Evolutionary conservation across 2,113 vertebrate species (phyloP), one percentile per base, ranked within the genome.

Genomic region (Ctenodactylus gundi): DNA sequence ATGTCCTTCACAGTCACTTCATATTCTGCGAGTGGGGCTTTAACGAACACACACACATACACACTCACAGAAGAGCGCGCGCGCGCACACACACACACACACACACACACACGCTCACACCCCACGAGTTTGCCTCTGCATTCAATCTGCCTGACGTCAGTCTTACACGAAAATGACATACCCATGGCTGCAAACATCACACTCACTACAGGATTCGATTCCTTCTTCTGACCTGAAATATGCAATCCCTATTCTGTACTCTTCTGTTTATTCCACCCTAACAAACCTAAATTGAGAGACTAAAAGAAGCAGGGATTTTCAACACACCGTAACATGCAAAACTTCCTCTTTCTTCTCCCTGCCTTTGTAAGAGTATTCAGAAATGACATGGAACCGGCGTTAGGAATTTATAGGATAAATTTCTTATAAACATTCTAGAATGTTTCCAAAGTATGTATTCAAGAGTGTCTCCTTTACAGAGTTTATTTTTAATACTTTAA

Each of bases 1-100:
- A 98, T 88, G 96, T 95, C 96, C 97, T 94, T 65, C 21, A 64
- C 73, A 88, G 95, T 98, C 95, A 94, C 92, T 98, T 98, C 97
- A 98, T 97, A 97, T 94, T 95, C 90, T 93, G 85, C 89, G 88
- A 92, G 91, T 77, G 51, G 85, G 88, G 82, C 94, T 96, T 91
- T 60, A 77, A 94, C 80, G 62, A 34, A 70, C 57, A 78, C 62
- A 76, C 10, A 55, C 49, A 17, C 6, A 18, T 0, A 4, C 90
- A 53, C 89, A 80, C 29, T 41, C 46, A 81, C 72, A 60, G 55
- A 57, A n/a, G n/a, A n/a, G n/a, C 65, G 31, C 77, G 10, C 70
- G 11, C 12, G 8, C 3, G 6, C 93, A 23, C 92, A 53, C 55
- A 39, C 72, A 41, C 46, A 78, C 51, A 80, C 51, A 31, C 8